These are phyloP conservation scores for Xanthorhoe designata DNA, from an alignment of 2,888 invertebrate genomes.

Conservation along the genomic window DNA sequence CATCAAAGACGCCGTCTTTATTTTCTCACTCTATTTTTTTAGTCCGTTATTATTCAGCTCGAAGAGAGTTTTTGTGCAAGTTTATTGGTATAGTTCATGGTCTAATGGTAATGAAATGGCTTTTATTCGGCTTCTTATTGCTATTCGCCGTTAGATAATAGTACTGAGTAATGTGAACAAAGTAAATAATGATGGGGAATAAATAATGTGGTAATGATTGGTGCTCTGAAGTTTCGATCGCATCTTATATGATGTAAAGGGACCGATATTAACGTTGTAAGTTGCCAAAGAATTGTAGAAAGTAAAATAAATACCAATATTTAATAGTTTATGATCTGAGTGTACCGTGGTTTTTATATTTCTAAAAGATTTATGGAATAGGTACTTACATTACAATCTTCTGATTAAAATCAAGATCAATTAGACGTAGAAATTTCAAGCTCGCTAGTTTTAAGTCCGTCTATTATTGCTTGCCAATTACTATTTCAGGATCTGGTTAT, in stretches of 20 bases:
- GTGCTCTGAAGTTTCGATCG: conserved; percentile 12
- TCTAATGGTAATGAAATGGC: conserved; percentile 65
- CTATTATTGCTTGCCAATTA: too few species aligned
- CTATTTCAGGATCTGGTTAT: too few species aligned
- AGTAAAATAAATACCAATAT: not conserved
- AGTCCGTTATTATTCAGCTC: conserved; percentile 72
- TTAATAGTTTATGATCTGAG: too few species aligned
- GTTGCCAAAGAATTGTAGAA: not conserved
- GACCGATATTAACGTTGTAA: not conserved
- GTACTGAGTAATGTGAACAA: conserved; percentile 54
- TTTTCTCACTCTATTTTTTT: conserved; percentile 53
- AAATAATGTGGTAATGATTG: conserved; percentile 26
- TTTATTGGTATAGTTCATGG: conserved; percentile 69
- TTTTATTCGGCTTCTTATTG: conserved; percentile 67
- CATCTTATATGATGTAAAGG: not conserved
- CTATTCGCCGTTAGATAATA: conserved; percentile 57
- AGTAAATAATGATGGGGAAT: conserved; percentile 48
- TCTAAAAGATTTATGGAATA: too few species aligned
- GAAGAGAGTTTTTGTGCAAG: conserved; percentile 73
- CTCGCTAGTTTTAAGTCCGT: too few species aligned
- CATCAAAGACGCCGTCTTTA: conserved; percentile 71
- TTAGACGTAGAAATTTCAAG: too few species aligned
- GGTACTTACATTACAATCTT: too few species aligned
- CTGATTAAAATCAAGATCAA: too few species aligned
- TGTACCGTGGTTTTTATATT: too few species aligned